Base-by-base conservation (phyloP, 1,140 invertebrate genomes). In the Macrobrachium nipponense region DNA sequence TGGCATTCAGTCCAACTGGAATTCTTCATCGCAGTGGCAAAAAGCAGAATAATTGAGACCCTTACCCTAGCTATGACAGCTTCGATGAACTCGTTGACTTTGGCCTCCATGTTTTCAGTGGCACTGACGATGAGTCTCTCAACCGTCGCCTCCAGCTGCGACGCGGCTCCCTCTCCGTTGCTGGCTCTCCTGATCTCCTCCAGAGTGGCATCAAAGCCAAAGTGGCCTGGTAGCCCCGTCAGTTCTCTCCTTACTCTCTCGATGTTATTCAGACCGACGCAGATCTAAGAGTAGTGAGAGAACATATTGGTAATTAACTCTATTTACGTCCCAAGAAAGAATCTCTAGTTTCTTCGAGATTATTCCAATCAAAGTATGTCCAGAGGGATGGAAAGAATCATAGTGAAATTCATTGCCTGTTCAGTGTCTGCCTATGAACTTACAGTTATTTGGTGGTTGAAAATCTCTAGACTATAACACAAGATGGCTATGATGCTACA, bases 211-310 rank as follows among this genome's bases (percentile, higher is more conserved):
- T 78, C 43, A 18, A 85, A 83, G 8, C 81, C 78, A 43, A 89
- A 89, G 61, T 76, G 61, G 10, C 66, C 73, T 14, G 88, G 88
- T 14, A 89, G 81, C 18, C 76, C 76, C 14, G 86, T 85, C 17
- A 89, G 68, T 59, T 89, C 88, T 23, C 66, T 61, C 20, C 86
- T 14, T 12, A 89, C 85, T 20, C 88, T 27, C 36, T 89, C 88
- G 23, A 89, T 89, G 86, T 89, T 89, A 85, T 89, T 89, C 6
- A 89, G 82, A 6, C 88, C 88, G n/a, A 86, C 80, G 64, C 88
- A 89, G 59, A 89, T 89, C 88, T 89, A 60, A 27, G 14, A 23
- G n/a, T 3, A 81, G 36, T 70, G 62, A 51, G 14, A 72, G 15
- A 23, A 44, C 14, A 7, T 18, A 7, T 11, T n/a, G 36, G 62